Percentiles rank a stretch among this genome's conserved stretches.
Evolutionary conservation across 2,888 invertebrate genomes (phyloP).

Genomic region (Caenorhabditis sulstoni): DNA sequence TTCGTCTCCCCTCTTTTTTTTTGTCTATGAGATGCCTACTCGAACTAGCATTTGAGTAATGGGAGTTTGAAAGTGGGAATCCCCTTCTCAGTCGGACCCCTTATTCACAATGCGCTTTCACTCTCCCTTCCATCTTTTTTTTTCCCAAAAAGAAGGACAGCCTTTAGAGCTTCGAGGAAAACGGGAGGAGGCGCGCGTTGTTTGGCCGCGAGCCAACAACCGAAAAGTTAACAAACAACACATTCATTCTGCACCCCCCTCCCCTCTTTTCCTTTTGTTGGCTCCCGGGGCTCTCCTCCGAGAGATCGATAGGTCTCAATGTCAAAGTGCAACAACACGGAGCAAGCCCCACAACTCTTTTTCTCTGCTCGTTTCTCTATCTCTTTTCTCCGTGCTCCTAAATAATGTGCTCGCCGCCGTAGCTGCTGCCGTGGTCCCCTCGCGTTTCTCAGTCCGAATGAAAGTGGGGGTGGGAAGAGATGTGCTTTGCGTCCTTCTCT

Average conservation of each 20-base stretch:
- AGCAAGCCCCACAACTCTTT: background rate
- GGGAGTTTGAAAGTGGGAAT: constrained; percentile 42
- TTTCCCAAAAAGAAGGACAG: constrained; percentile 37
- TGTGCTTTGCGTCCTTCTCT: background rate
- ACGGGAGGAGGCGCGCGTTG: constrained; percentile 34
- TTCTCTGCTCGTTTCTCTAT: background rate
- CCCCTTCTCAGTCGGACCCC: constrained; percentile 6
- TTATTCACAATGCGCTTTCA: constrained; percentile 22
- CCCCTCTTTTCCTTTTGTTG: background rate
- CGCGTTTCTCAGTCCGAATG: background rate
- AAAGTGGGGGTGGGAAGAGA: constrained; percentile 21
- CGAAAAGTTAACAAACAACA: constrained; percentile 58
- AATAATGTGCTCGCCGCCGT: too few species aligned
- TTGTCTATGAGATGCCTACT: constrained; percentile 5
- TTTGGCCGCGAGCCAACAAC: constrained; percentile 57
- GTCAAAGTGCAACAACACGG: constrained; percentile 14
- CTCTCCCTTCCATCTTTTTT: constrained; percentile 8
- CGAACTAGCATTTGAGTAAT: constrained; percentile 24
- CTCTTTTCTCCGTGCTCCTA: background rate
- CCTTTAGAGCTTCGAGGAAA: constrained; percentile 4
- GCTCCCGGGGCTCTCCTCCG: background rate
- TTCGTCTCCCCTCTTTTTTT: constrained; percentile 14
- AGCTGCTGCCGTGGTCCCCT: background rate
- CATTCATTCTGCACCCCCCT: constrained; percentile 31
- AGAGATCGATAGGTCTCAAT: constrained; percentile 25